Evolutionary conservation across 2,797 vertebrate species (phyloP).

Genomic region (Erethizon dorsatum): DNA sequence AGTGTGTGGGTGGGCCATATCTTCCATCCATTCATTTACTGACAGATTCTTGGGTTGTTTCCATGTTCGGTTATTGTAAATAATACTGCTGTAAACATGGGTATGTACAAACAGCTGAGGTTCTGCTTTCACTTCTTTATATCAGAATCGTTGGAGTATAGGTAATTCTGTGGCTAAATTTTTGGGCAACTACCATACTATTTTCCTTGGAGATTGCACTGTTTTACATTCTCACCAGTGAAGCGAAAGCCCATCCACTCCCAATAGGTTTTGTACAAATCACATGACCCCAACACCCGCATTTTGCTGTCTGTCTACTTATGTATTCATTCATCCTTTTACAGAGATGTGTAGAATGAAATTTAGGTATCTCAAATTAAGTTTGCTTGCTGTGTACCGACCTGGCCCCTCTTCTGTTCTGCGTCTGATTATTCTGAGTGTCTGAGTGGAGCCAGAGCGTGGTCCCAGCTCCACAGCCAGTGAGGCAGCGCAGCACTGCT

Average conservation of each 20-base stretch:
- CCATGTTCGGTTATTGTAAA: not conserved
- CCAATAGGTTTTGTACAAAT: not conserved
- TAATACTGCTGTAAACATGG: not conserved
- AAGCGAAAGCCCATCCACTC: not conserved
- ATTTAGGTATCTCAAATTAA: not conserved
- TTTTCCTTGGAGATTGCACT: not conserved
- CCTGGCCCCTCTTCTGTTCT: not conserved
- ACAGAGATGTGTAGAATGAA: constrained; percentile 16
- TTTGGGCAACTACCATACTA: not conserved
- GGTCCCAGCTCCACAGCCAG: not conserved
- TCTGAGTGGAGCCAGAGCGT: rapidly evolving
- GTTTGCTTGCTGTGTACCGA: not conserved
- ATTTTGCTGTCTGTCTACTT: not conserved
- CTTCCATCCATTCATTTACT: not conserved
- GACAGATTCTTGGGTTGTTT: not conserved
- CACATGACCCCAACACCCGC: not conserved
- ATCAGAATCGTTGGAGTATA: not conserved
- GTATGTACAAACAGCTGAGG: not conserved
- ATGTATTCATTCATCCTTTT: not conserved
- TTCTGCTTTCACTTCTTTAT: not conserved
- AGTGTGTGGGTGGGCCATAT: too few species aligned
- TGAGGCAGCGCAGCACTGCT: too few species aligned
- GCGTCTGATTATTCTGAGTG: not conserved
- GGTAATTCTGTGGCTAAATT: not conserved
- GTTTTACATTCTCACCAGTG: not conserved